These are phyloP conservation scores for Rotaria sp. DNA, from an alignment of 2,888 invertebrate genomes.

Conservation along the genomic window DNA sequence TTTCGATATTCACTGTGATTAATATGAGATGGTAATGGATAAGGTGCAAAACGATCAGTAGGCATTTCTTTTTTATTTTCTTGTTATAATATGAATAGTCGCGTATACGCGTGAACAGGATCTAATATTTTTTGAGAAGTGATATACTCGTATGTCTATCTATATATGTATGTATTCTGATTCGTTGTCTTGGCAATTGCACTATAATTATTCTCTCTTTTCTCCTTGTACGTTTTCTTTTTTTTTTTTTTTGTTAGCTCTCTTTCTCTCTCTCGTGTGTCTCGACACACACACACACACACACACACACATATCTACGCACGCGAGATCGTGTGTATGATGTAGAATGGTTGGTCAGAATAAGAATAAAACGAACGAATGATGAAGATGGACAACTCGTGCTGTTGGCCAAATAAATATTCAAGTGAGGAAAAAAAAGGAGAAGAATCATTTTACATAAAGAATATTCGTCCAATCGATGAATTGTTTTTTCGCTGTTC, in stretches of 20 bases:
- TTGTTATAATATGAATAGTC: neutral
- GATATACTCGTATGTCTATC: neutral
- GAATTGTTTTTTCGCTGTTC: neutral
- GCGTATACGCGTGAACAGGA: neutral
- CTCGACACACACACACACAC: no score
- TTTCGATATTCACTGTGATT: slow-evolving; percentile 36
- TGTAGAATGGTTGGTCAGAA: slow-evolving; percentile 5
- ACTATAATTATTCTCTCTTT: slow-evolving; percentile 2
- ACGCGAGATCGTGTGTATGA: slow-evolving; percentile 10
- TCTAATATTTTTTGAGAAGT: neutral
- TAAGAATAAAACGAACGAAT: neutral
- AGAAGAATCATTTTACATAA: neutral
- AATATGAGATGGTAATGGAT: neutral
- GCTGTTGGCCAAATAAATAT: slow-evolving; percentile 19
- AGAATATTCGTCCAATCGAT: neutral
- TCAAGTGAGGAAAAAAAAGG: neutral
- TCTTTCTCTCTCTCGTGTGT: neutral
- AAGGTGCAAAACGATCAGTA: slow-evolving; percentile 9
- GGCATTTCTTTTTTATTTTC: neutral
- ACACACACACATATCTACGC: neutral
- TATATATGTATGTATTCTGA: slow-evolving; percentile 4
- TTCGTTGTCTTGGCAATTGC: neutral
- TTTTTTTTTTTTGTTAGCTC: neutral
- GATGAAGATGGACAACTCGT: slow-evolving; percentile 15
- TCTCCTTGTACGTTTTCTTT: neutral